phyloP scores from a whole-genome alignment of 2,797 vertebrate genomes.

The Heterohyrax brucei region DNA sequence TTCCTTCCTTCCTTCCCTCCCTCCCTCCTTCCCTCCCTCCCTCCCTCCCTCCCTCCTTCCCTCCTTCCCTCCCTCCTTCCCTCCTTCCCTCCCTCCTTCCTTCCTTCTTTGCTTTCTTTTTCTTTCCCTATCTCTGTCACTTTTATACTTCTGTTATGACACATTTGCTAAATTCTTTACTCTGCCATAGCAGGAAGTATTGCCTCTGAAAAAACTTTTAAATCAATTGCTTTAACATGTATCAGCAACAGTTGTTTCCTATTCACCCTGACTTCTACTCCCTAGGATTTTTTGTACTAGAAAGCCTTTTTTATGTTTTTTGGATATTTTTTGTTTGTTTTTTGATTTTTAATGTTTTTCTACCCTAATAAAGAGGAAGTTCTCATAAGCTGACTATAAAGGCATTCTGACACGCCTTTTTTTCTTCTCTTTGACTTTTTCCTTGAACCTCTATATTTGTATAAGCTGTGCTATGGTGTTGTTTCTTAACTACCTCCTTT shows the following conservation, averaged over 20 bases:
- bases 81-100: no score
- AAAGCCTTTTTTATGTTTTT: neutral
- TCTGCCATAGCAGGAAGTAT: neutral
- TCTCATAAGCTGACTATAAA: neutral
- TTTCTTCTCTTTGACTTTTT: slow-evolving; percentile 7
- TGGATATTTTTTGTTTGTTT: neutral
- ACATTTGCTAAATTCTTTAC: slow-evolving; percentile 34
- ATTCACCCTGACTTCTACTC: neutral
- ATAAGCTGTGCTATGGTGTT: neutral
- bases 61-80: no score
- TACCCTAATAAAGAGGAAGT: neutral
- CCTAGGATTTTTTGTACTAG: neutral
- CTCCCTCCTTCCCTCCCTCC: no score
- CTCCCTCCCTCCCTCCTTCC: no score
- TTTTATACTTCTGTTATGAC: slow-evolving; percentile 25
- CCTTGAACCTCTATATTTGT: neutral
- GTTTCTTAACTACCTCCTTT: neutral
- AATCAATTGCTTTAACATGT: slow-evolving; percentile 16
- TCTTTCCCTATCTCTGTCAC: no score
- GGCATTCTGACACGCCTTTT: neutral
- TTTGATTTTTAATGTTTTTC: neutral
- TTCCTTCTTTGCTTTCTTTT: no score
- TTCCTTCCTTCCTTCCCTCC: no score
- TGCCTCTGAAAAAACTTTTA: slow-evolving; percentile 31
- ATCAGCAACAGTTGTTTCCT: neutral